Evolutionary conservation across 2,888 invertebrate genomes (phyloP).

Genomic region (Oscheius myriophilus): DNA sequence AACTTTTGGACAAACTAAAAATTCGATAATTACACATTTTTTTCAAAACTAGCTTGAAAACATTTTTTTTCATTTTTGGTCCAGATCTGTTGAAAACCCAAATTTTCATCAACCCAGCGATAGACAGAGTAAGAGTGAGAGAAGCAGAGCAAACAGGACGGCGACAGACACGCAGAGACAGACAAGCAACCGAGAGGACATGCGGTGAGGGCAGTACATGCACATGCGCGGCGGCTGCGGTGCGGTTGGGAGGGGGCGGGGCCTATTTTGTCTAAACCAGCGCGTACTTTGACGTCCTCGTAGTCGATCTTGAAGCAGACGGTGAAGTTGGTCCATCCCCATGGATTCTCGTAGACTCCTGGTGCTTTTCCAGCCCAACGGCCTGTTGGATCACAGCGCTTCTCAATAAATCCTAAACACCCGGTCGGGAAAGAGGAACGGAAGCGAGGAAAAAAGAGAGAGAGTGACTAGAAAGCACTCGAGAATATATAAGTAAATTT

Average conservation of each 20-base stretch:
- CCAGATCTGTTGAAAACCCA: too few species aligned
- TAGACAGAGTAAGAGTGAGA: conserved; percentile 27
- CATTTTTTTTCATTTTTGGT: too few species aligned
- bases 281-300: conserved; percentile 57
- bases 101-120: neutral
- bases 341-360: conserved; percentile 55
- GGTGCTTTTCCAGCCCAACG: conserved; percentile 51
- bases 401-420: conserved; percentile 35
- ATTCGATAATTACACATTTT: too few species aligned
- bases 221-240: neutral
- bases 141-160: conserved; percentile 14
- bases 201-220: neutral
- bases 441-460: conserved; percentile 2
- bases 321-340: conserved; percentile 64
- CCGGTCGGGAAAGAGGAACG: too few species aligned
- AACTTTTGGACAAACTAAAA: too few species aligned
- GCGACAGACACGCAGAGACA: conserved; percentile 21
- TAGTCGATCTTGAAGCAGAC: conserved; percentile 58
- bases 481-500: too few species aligned
- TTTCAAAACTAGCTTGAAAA: too few species aligned
- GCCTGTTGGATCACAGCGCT: conserved; percentile 54
- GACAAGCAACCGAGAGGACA: conserved; percentile 7
- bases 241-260: too few species aligned
- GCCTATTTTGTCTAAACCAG: neutral
- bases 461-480: neutral